Evolutionary conservation across 1,140 invertebrate genomes (phyloP).

Genomic region (Scaptomyza montana): DNA sequence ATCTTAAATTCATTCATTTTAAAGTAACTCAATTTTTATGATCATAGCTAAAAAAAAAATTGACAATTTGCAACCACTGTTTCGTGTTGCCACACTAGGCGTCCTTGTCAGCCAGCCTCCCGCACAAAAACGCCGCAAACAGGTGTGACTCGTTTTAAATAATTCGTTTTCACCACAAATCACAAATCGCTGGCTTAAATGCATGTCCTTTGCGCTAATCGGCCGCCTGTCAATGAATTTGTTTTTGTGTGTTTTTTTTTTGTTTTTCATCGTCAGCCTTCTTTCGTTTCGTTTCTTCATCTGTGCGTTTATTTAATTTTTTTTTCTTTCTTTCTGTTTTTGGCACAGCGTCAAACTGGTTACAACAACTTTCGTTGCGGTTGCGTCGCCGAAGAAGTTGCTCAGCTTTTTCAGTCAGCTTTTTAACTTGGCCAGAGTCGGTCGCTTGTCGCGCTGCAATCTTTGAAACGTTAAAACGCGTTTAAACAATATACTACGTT

Average conservation of each 20-base stretch:
- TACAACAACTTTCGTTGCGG: slow-evolving; percentile 69
- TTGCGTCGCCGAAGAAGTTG: slow-evolving; percentile 43
- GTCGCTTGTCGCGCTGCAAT: slow-evolving; percentile 38
- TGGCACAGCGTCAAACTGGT: slow-evolving; percentile 51
- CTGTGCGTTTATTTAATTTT: too few relatives aligned
- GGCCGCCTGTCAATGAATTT: not conserved
- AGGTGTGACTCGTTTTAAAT: slow-evolving; percentile 33
- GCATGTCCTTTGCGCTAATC: slow-evolving; percentile 47
- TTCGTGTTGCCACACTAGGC: too few relatives aligned
- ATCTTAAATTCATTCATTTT: too few relatives aligned
- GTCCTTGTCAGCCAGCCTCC: slow-evolving; percentile 4
- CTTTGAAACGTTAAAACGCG: not conserved
- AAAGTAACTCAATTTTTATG: too few relatives aligned
- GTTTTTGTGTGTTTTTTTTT: too few relatives aligned
- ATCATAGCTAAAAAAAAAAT: too few relatives aligned
- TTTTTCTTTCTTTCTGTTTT: not conserved
- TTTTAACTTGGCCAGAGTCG: slow-evolving; percentile 62
- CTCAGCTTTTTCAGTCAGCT: slow-evolving; percentile 51
- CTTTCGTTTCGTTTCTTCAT: too few relatives aligned
- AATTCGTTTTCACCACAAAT: slow-evolving; percentile 39
- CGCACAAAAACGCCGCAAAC: slow-evolving; percentile 9
- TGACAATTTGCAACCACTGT: too few relatives aligned
- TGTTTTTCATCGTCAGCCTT: too few relatives aligned
- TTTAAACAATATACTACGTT: not conserved
- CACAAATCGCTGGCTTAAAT: slow-evolving; percentile 27